These are phyloP conservation scores for Macropis europaea DNA, from an alignment of 2,888 invertebrate genomes.

Conservation along the genomic window DNA sequence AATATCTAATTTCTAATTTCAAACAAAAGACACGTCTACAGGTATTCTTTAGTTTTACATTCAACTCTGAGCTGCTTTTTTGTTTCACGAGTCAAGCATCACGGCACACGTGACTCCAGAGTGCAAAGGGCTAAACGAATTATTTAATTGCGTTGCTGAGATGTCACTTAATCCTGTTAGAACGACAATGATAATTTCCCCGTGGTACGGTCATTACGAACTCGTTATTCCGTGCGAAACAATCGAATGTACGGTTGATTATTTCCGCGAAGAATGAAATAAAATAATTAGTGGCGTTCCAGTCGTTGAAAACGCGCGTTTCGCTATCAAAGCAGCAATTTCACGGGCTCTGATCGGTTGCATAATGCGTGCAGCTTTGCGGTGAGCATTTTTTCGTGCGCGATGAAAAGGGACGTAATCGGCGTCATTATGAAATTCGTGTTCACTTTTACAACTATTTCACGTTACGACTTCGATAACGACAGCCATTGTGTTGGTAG, in stretches of 20 bases:
- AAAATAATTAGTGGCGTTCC: conserved; percentile 24
- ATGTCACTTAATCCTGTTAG: too few species aligned
- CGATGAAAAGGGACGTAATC: conserved; percentile 16
- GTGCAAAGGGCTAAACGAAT: too few species aligned
- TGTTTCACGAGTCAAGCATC: too few species aligned
- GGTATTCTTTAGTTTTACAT: too few species aligned
- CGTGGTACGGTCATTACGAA: neutral
- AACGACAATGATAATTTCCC: too few species aligned
- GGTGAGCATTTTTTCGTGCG: neutral
- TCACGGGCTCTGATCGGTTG: conserved; percentile 35
- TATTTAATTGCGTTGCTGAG: too few species aligned
- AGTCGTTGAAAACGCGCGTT: conserved; percentile 5
- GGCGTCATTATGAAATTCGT: conserved; percentile 20
- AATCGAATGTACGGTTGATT: conserved; percentile 7
- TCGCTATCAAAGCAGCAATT: conserved; percentile 24
- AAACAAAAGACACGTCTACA: too few species aligned
- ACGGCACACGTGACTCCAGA: too few species aligned
- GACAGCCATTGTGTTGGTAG: conserved; percentile 12
- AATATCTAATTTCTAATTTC: too few species aligned
- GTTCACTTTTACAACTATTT: neutral
- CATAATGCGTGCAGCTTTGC: conserved; percentile 17
- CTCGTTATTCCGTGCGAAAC: conserved; percentile 6
- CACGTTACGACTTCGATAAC: conserved; percentile 34
- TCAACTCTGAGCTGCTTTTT: too few species aligned
- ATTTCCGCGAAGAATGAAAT: neutral